phyloP scores from a whole-genome alignment of 2,888 invertebrate species.

The Cryptops parisi region DNA sequence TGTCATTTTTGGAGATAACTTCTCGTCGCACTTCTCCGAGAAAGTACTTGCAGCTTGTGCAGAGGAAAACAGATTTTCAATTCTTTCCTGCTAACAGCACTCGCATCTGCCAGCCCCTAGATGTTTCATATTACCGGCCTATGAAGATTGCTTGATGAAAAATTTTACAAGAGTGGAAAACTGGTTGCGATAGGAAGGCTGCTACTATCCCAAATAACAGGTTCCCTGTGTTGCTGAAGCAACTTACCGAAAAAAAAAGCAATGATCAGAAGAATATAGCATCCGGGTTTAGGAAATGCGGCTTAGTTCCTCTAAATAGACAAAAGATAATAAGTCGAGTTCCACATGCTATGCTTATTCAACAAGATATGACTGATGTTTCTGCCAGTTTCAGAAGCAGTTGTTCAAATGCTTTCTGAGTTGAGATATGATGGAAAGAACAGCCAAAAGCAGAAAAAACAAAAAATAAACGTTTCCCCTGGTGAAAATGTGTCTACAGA shows the following conservation, averaged over 20 bases:
- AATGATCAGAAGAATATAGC: not conserved
- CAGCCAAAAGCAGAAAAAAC: no score
- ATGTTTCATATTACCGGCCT: conserved; percentile 17
- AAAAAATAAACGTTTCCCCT: no score
- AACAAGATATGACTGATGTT: no score
- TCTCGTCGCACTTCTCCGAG: no score
- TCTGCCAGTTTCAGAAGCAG: no score
- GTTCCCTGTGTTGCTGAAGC: not conserved
- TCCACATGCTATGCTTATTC: no score
- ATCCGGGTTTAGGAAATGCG: not conserved
- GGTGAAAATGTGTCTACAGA: no score
- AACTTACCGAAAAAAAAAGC: not conserved
- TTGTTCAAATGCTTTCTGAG: no score
- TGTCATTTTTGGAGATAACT: no score
- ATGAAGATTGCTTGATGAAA: conserved; percentile 19
- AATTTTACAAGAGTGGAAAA: conserved; percentile 12
- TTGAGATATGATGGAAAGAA: no score
- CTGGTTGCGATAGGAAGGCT: not conserved
- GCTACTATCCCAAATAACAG: not conserved
- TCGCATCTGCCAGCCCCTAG: conserved; percentile 18
- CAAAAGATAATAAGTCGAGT: not conserved
- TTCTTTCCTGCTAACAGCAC: conserved; percentile 16
- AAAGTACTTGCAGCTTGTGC: no score
- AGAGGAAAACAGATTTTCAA: conserved; percentile 17
- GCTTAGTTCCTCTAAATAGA: not conserved